Conservation (phyloP, 2,113 vertebrate genomes). For the Hirundichthys speculiger region DNA sequence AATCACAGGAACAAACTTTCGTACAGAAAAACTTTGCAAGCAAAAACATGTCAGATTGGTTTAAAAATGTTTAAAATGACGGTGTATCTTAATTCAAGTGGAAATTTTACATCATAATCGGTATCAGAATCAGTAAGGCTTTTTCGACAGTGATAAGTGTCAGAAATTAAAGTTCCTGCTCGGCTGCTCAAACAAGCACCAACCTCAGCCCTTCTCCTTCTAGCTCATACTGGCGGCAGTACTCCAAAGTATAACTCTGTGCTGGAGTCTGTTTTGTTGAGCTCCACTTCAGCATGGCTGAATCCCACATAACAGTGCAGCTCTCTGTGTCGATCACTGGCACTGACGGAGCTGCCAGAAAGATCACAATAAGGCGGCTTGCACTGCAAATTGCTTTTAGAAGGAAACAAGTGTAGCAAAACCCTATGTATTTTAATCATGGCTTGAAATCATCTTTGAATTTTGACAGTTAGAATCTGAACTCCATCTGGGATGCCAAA, state of each 20-base stretch:
- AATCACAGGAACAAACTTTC: not conserved
- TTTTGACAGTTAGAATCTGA: not conserved
- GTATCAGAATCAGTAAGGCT: not conserved
- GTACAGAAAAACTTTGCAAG: not conserved
- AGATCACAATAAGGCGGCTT: slow-evolving; percentile 2
- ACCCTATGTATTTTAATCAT: not conserved
- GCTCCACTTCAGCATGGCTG: slow-evolving; percentile 87
- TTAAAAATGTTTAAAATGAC: too few species aligned
- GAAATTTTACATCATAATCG: too few species aligned
- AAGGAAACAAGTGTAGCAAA: too few species aligned
- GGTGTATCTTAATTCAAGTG: too few species aligned
- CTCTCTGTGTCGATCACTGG: slow-evolving; percentile 86
- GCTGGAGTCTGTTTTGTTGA: slow-evolving; percentile 53
- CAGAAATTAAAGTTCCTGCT: not conserved
- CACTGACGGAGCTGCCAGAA: slow-evolving; percentile 85
- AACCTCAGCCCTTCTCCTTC: slow-evolving; percentile 97
- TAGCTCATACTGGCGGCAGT: slow-evolving; percentile 90
- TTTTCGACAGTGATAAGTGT: not conserved
- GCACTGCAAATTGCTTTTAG: too few species aligned
- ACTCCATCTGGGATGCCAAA: not conserved
- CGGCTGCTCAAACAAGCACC: too few species aligned
- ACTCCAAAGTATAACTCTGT: slow-evolving; percentile 90
- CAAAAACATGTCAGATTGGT: too few species aligned
- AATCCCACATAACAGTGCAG: slow-evolving; percentile 91
- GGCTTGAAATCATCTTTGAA: not conserved